Evolutionary conservation across 1,140 invertebrate species (phyloP).

Genomic region (Phthorimaea operculella): DNA sequence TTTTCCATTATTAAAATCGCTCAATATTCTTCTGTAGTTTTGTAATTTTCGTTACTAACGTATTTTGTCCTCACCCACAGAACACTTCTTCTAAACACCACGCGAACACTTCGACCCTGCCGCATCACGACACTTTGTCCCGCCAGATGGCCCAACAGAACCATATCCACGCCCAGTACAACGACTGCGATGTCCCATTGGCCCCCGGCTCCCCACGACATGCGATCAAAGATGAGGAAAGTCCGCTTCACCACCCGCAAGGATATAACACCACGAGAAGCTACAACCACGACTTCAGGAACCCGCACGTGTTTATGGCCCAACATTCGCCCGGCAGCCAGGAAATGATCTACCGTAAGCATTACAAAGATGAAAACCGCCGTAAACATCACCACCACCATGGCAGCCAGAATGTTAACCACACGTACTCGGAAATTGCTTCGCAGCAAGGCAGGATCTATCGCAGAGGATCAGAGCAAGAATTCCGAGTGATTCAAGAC

Average conservation of each 20-base stretch:
- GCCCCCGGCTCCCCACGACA: slow-evolving; percentile 44
- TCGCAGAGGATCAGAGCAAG: slow-evolving; percentile 57
- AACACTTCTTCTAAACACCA: slow-evolving; percentile 69
- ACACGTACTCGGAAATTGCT: slow-evolving; percentile 72
- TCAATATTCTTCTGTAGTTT: neutral
- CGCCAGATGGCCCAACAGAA: slow-evolving; percentile 48
- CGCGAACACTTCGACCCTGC: slow-evolving; percentile 49
- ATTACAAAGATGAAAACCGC: slow-evolving; percentile 54
- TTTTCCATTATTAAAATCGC: neutral
- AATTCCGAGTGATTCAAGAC: slow-evolving; percentile 69
- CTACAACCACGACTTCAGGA: slow-evolving; percentile 72
- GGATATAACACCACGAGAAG: slow-evolving; percentile 60
- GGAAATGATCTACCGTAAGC: slow-evolving; percentile 60
- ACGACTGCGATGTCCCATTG: slow-evolving; percentile 41
- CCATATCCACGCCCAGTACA: slow-evolving; percentile 48
- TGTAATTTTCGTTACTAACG: neutral
- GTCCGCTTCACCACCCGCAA: slow-evolving; percentile 51
- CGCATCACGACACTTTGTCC: slow-evolving; percentile 56
- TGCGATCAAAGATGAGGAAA: slow-evolving; percentile 48
- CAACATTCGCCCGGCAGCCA: slow-evolving; percentile 62
- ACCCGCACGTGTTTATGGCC: slow-evolving; percentile 62
- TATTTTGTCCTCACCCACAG: slow-evolving; percentile 30
- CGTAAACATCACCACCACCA: slow-evolving; percentile 59
- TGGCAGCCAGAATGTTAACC: slow-evolving; percentile 60
- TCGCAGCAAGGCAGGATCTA: slow-evolving; percentile 61